These are phyloP conservation scores for Halisarca cf. caerulea DNA, from an alignment of 37 sponge, comb jelly and placozoan species.

Conservation along the genomic window DNA sequence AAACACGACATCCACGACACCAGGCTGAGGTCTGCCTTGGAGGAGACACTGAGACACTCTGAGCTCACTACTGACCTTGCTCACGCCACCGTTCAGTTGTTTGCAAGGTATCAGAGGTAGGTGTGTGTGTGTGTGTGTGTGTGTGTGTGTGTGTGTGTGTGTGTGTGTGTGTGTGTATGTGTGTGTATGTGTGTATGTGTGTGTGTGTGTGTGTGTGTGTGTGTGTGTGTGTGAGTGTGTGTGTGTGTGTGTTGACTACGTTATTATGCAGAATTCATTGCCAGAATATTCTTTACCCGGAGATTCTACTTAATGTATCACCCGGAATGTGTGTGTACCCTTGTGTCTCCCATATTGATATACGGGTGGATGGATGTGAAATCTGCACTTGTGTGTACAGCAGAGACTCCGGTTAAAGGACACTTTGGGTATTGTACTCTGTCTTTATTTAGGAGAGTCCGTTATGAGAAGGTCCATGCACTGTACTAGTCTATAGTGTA, in stretches of 20 bases:
- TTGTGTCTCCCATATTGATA: background rate
- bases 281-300: too few relatives aligned
- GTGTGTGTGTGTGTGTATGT: slow-evolving; percentile 5
- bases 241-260: slow-evolving; percentile 1
- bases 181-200: slow-evolving; percentile 20
- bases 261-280: background rate
- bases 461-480: too few relatives aligned
- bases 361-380: background rate
- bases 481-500: too few relatives aligned
- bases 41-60: slow-evolving; percentile 71
- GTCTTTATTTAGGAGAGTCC: too few relatives aligned
- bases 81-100: slow-evolving; percentile 53
- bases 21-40: slow-evolving; percentile 47
- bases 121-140: slow-evolving; percentile 10
- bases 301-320: too few relatives aligned
- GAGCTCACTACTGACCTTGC: slow-evolving; percentile 68
- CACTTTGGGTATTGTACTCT: too few relatives aligned
- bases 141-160: slow-evolving; percentile 27
- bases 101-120: slow-evolving; percentile 50
- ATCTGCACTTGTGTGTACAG: background rate
- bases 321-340: background rate
- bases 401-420: background rate
- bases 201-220: slow-evolving; percentile 17
- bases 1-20: slow-evolving; percentile 42
- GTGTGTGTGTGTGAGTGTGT: background rate